A percentile compares a stretch with the other conserved stretches of the same genome.
These are phyloP conservation scores for Ictalurus punctatus DNA, from an alignment of 2,113 vertebrate species.

Conservation along the genomic window DNA sequence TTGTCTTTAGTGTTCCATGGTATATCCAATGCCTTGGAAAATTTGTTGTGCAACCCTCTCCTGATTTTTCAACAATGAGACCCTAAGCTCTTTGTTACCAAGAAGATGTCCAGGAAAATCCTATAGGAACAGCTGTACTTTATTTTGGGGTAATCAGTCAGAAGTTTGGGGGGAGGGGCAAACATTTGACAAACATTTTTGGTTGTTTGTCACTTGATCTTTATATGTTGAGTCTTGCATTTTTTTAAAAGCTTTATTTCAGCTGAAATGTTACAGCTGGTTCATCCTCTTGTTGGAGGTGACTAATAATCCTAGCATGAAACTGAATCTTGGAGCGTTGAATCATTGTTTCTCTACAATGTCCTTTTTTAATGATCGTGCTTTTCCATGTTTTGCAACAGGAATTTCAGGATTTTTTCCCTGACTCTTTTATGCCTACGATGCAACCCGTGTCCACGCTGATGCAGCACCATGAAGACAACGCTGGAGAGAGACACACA, in stretches of 20 bases:
- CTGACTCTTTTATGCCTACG: neutral
- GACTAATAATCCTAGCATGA: neutral
- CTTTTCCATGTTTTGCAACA: neutral
- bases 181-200: too few species aligned
- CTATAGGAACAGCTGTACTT: neutral
- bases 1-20: neutral
- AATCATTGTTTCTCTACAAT: neutral
- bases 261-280: neutral
- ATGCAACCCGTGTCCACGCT: neutral
- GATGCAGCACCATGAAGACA: neutral
- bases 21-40: neutral
- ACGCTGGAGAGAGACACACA: neutral
- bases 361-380: neutral
- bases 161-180: too few species aligned
- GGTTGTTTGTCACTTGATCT: too few species aligned
- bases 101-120: neutral
- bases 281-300: neutral
- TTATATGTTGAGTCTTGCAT: neutral
- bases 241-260: neutral
- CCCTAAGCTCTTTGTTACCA: neutral
- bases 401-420: neutral
- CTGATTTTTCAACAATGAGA: neutral
- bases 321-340: neutral
- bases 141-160: neutral
- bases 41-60: neutral